A percentile compares a stretch with the other conserved stretches of the same genome.
phyloP scores from a whole-genome alignment of 2,797 vertebrate species.

The Paguma larvata region DNA sequence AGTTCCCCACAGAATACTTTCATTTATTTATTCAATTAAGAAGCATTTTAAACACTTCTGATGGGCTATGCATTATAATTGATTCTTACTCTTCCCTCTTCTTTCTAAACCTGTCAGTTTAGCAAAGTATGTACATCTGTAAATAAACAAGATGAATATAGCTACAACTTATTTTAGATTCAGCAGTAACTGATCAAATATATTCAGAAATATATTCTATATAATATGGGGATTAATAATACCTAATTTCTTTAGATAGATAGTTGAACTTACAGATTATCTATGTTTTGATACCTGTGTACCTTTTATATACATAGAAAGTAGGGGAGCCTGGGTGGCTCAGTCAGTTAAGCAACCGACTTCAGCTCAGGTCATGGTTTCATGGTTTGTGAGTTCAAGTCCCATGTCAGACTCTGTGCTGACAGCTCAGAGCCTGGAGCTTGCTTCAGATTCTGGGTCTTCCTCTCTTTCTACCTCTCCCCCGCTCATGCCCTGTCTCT shows the following conservation, averaged over 20 bases:
- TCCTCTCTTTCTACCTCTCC: no score
- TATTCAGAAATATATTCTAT: conserved; percentile 22
- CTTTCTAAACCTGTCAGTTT: conserved; percentile 2
- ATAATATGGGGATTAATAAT: not conserved
- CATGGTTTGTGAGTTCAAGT: no score
- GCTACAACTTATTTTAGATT: not conserved
- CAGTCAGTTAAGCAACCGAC: no score
- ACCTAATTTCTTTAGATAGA: not conserved
- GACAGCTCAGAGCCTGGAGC: no score
- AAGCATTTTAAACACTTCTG: not conserved
- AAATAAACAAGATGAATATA: not conserved
- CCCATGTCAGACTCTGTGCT: no score
- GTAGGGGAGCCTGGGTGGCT: no score
- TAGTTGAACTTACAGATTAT: not conserved
- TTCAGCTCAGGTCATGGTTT: no score
- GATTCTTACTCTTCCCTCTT: not conserved
- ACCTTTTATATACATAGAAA: not conserved
- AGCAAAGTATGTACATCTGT: not conserved
- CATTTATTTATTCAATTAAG: conserved; percentile 47
- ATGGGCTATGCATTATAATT: conserved; percentile 8
- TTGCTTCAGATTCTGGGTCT: no score
- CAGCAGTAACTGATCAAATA: not conserved
- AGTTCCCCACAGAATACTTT: not conserved
- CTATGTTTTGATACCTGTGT: not conserved
- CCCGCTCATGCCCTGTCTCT: no score